Evolutionary conservation across 2,888 invertebrate genomes (phyloP).

Genomic region (Hypolimnas misippus): DNA sequence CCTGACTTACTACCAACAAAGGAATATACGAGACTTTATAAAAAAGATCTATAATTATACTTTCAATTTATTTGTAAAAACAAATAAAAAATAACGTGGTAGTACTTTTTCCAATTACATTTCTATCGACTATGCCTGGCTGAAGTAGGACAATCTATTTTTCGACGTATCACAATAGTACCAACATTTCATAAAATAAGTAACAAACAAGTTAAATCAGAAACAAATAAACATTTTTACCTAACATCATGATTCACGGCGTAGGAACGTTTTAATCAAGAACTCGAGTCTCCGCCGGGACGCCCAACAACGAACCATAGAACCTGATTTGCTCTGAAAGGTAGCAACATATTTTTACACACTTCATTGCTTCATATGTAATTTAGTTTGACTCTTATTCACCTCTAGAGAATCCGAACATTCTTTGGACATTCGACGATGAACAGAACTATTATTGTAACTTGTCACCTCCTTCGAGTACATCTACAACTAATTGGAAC

Average conservation of each 20-base stretch:
- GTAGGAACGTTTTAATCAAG: slow-evolving; percentile 4
- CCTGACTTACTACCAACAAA: too few species aligned
- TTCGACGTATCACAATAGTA: too few species aligned
- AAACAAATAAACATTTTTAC: not conserved
- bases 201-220: not conserved
- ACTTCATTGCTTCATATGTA: not conserved
- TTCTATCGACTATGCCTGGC: too few species aligned
- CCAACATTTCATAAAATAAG: too few species aligned
- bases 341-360: not conserved
- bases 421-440: not conserved
- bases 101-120: too few species aligned
- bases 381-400: not conserved
- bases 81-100: too few species aligned
- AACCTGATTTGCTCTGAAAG: slow-evolving; percentile 3
- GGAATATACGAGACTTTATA: too few species aligned
- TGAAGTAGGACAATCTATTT: too few species aligned
- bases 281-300: not conserved
- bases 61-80: too few species aligned
- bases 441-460: not conserved
- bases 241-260: not conserved
- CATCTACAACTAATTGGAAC: too few species aligned
- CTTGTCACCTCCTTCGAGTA: not conserved
- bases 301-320: not conserved
- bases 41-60: too few species aligned
- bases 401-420: not conserved